A percentile compares a stretch with the other conserved stretches of the same genome.
Conservation (phyloP, 2,888 invertebrate genomes). For the Serripes groenlandicus region DNA sequence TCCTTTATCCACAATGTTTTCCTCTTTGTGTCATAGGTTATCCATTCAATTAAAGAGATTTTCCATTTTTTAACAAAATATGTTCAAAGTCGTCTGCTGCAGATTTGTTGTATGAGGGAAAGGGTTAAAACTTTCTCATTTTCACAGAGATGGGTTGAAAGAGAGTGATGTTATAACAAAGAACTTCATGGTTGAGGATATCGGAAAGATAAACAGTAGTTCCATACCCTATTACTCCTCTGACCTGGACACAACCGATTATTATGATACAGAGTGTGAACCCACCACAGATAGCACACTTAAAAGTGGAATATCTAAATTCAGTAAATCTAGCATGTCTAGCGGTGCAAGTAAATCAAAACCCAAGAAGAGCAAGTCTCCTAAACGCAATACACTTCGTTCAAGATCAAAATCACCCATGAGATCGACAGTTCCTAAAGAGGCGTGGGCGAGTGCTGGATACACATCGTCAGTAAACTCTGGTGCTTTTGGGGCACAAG, state of each 20-base stretch:
- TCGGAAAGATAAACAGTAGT: slow-evolving; percentile 67
- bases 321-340: slow-evolving; percentile 49
- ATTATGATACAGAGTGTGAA: slow-evolving; percentile 70
- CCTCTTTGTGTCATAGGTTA: too few species aligned
- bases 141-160: slow-evolving; percentile 83
- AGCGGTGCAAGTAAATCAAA: slow-evolving; percentile 38
- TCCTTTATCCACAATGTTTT: too few species aligned
- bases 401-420: slow-evolving; percentile 64
- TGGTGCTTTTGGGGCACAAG: slow-evolving; percentile 57
- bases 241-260: slow-evolving; percentile 70
- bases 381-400: slow-evolving; percentile 42
- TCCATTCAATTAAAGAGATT: too few species aligned
- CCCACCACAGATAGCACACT: slow-evolving; percentile 68
- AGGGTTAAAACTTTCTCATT: too few species aligned
- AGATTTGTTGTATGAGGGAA: too few species aligned
- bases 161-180: slow-evolving; percentile 86
- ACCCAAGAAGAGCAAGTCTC: slow-evolving; percentile 65
- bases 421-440: slow-evolving; percentile 60
- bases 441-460: slow-evolving; percentile 78
- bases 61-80: too few species aligned
- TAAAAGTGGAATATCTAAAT: slow-evolving; percentile 55
- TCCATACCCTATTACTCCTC: slow-evolving; percentile 58
- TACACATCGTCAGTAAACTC: slow-evolving; percentile 36
- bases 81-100: too few species aligned
- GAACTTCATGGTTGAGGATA: slow-evolving; percentile 84